These are phyloP conservation scores for Rhimphoctona megacephalus DNA, from an alignment of 2,888 invertebrate genomes.

Conservation along the genomic window DNA sequence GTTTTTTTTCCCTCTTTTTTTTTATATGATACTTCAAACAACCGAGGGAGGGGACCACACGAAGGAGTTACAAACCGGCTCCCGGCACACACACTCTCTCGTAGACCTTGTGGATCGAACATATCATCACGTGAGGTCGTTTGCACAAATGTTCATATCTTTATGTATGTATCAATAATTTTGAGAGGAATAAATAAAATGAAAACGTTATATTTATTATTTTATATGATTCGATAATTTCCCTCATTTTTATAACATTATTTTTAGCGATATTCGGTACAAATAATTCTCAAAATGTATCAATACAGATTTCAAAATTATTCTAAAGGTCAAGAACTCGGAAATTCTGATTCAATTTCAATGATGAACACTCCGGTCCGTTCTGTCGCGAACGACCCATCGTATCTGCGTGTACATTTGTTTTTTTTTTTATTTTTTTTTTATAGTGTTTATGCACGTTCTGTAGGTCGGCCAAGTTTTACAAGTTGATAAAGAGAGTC, in stretches of 20 bases:
- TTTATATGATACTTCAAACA: conserved; percentile 34
- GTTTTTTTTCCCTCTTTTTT: neutral
- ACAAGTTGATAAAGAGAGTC: conserved; percentile 75
- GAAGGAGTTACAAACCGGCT: conserved; percentile 34
- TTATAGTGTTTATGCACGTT: conserved; percentile 21
- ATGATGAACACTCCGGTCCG: neutral
- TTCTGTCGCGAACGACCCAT: neutral
- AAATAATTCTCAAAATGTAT: neutral
- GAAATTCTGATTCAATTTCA: neutral
- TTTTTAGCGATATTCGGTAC: neutral
- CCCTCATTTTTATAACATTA: neutral
- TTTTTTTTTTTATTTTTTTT: neutral
- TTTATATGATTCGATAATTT: neutral
- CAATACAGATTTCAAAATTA: neutral
- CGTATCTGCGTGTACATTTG: neutral
- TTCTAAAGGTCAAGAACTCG: neutral
- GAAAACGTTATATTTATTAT: neutral
- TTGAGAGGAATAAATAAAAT: neutral
- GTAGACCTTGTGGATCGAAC: conserved; percentile 64
- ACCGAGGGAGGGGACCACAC: neutral
- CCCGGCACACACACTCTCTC: conserved; percentile 27
- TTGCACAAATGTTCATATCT: neutral
- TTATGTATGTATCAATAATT: neutral
- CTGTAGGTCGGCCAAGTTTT: conserved; percentile 50
- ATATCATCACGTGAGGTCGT: conserved; percentile 59